Base-by-base conservation (phyloP, 1,140 invertebrate genomes). In the Sarcophaga bullata region DNA sequence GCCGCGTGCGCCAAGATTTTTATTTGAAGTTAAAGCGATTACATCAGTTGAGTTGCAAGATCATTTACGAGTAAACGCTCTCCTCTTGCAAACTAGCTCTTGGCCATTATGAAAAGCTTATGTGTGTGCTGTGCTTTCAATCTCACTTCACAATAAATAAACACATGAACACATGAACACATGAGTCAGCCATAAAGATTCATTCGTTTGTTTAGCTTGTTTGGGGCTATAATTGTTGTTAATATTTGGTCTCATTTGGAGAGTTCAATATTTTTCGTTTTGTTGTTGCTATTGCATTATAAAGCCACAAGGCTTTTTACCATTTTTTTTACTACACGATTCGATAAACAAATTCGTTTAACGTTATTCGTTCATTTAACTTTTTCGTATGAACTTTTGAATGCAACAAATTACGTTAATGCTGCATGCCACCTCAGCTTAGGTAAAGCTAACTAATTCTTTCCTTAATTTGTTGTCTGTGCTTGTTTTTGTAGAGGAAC, bases 1-100 rank as follows among this genome's bases (percentile, higher is more conserved):
- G 73, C 73, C 73, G 73, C 73, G 73, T 76, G 73, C 47, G 73
- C 73, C 73, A 76, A 76, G 73, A 76, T 76, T 76, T 76, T 49
- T 17, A 76, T 76, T 76, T 76, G 73, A 76, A 76, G 73, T 76
- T 76, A 49, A 25, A n/a, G 47, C 73, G 73, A 76, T 76, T 76
- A 49, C 73, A 50, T n/a, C 15, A 68, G 58, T 73, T 73, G 46
- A 73, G 19, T 46, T 15, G 46, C 73, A 46, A 73, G 73, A 73
- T 73, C 73, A 73, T 46, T 73, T 46, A 73, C 15, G 58, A 7
- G 15, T 68, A 11, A 68, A 17, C 58, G 25, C 25, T 37, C 25
- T 37, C 25, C 25, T 37, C 25, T 37, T 37, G 25, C 25, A 1
- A 37, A 37, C 25, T 37, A 37, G 25, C 25, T 37, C 25, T 37